Evolutionary conservation across 92 coral and sea anemone species (phyloP), one percentile per base, ranked within the genome.

Genomic region (Heteractis magnifica): DNA sequence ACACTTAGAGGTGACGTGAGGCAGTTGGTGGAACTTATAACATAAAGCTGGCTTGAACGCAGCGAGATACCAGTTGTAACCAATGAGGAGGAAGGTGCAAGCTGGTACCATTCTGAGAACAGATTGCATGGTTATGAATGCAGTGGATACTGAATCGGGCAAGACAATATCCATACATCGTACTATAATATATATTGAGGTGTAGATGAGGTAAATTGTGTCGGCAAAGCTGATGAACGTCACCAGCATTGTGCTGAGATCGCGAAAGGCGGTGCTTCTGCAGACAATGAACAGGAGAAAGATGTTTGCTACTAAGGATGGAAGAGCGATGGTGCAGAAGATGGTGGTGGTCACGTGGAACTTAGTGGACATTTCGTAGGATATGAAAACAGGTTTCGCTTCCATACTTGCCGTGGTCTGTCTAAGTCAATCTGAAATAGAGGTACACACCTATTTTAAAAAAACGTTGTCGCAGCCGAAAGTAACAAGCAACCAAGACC

Each of bases 211-310:
- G 34, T 84, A 84, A 49, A 84, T 49, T n/a, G 77, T 34, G 65
- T 76, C 87, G 14, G 77, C 87, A 15, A 84, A 62, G 82, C 87
- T 75, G 52, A 84, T 62, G 53, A 75, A 84, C 51, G 87, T 23
- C 4, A 84, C 87, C n/a, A 90, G 72, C 77, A 86, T 79, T 8
- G 90, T 90, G 75, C 90, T 87, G 74, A 87, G 88, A 81, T 90
- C 93, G 49, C 93, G 90, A 49, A 90, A 90, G 23, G 49, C 59
- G n/a, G 81, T 90, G 84, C 83, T 87, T 16, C 81, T 79, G 21
- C 79, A 82, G 49, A 87, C 88, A 82, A 90, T 81, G 79, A 85
- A 83, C 70, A 90, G 76, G 62, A 90, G 86, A 4, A 90, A 77
- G 41, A 77, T 49, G 84, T 90, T 90, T 6, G 87, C 86, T 5